Base-by-base conservation (phyloP, 2,113 vertebrate genomes). In the Xiphophorus hellerii region DNA sequence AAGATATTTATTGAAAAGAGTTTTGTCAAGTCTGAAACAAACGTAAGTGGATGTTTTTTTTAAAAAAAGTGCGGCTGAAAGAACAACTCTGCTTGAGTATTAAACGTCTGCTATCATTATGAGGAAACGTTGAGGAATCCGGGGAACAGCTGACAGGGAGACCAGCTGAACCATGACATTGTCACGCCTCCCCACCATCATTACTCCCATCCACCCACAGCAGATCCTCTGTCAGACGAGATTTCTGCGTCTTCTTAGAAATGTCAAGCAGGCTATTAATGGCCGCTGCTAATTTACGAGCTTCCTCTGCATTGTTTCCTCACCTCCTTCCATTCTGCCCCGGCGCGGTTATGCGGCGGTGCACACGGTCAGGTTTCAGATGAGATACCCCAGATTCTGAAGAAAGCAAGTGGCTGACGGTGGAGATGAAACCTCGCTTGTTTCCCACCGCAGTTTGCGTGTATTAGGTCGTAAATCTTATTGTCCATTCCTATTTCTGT, bases 241-340 rank as follows among this genome's bases (percentile, higher is more conserved):
- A 80, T 78, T 33, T 12, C 67, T 51, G 77, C 64, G 33, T 82
- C 67, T 69, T 72, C 72, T 87, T 65, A 77, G 48, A 63, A 73
- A 77, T 69, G 75, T 73, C 80, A 66, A 28, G 33, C 37, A 61
- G 62, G 66, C 48, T 82, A 77, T 86, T 84, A 75, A 86, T 66
- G 80, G 69, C 48, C 65, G 4, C 0, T 39, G 71, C 80, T 88
- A 73, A 87, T 81, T 80, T 75, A 62, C 66, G 14, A 14, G 62
- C 74, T 39, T 12, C 72, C 4, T 44, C 44, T 35, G 1, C 71
- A 5, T 66, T 3, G 64, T 37, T 54, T 69, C 63, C 29, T 62
- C 48, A 42, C 44, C 54, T 33, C 2, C 2, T 42, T 42, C 11
- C 29, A 1, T 17, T 33, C 28, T 39, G 44, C n/a, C 8, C 37